Evolutionary conservation across 2,888 invertebrate species (phyloP), one percentile per base, ranked within the genome.

Genomic region (Muscina levida): DNA sequence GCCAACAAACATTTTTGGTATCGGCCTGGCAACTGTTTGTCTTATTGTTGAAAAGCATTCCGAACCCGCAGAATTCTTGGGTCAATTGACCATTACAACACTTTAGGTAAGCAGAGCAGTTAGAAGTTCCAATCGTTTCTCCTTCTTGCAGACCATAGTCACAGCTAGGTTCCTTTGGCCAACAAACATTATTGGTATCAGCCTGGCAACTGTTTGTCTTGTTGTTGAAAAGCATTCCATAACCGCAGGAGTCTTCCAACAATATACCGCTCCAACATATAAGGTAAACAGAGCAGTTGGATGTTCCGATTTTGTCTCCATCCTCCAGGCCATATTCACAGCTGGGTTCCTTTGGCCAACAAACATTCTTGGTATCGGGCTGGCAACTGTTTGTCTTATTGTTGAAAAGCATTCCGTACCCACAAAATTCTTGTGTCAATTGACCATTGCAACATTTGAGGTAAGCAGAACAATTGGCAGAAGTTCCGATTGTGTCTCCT

Each of bases 361-460:
- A 59, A 17, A 26, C 42, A 26, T 62, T 22, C 1, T 46, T 48
- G 1, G n/a, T 24, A 51, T 82, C 76, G 15, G 53, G 10, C 39
- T 67, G 26, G 59, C 82, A 82, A 24, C 48, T 10, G 51, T 39
- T 0, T 0, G 11, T 24, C 0, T 68, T 0, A 0, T 0, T 39
- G 65, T 88, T 72, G 15, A 85, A 88, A 24, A 84, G 85, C 44
- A 85, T 85, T 2, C 84, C 86, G 1, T 24, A 56, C 1, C 57
- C 66, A 13, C 78, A 78, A 11, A 67, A 46, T 10, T 53, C 26
- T n/a, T 73, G 5, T 11, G 37, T 15, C 19, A 57, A 57, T 19
- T 72, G 39, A 15, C 72, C 74, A 39, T 37, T 59, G 22, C 46
- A 11, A 17, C 82, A 82, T 1, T 59, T 26, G 42, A 62, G 77